A percentile compares a stretch with the other conserved stretches of the same genome.
Evolutionary conservation across 2,113 vertebrate species (phyloP).

Genomic region (Turnix velox): DNA sequence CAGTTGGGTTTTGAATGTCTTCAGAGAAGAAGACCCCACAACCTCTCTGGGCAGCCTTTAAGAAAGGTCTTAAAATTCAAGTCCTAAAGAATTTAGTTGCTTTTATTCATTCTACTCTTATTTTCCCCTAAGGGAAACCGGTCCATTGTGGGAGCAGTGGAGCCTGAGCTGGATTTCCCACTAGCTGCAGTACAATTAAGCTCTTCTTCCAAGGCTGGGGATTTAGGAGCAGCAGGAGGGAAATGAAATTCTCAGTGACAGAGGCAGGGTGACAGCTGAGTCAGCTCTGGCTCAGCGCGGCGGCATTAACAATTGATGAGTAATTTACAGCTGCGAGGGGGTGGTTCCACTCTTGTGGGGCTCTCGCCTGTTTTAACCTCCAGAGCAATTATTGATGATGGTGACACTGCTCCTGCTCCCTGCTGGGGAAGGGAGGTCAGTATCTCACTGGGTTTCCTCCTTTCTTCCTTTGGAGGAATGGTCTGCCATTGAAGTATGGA

Average conservation of each 20-base stretch:
- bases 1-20: too few species aligned
- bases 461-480: not conserved
- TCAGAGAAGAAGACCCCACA: too few species aligned
- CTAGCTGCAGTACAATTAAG: not conserved
- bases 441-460: not conserved
- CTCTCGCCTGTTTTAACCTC: constrained; percentile 55
- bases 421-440: not conserved
- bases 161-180: not conserved
- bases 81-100: not conserved
- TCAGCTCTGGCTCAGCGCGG: constrained; percentile 59
- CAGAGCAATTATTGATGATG: constrained; percentile 46
- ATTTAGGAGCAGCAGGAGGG: constrained; percentile 52
- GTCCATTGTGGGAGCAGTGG: not conserved
- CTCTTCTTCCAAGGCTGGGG: not conserved
- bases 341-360: constrained; percentile 41
- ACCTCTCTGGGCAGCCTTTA: too few species aligned
- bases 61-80: not conserved
- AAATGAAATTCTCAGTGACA: constrained; percentile 51
- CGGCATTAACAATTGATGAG: constrained; percentile 71
- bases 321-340: constrained; percentile 75
- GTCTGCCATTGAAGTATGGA: not conserved
- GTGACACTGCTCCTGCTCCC: not conserved
- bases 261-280: constrained; percentile 64
- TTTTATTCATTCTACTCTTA: not conserved
- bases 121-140: not conserved